phyloP scores from a whole-genome alignment of 1,140 invertebrate species.

The Conus ventricosus region DNA sequence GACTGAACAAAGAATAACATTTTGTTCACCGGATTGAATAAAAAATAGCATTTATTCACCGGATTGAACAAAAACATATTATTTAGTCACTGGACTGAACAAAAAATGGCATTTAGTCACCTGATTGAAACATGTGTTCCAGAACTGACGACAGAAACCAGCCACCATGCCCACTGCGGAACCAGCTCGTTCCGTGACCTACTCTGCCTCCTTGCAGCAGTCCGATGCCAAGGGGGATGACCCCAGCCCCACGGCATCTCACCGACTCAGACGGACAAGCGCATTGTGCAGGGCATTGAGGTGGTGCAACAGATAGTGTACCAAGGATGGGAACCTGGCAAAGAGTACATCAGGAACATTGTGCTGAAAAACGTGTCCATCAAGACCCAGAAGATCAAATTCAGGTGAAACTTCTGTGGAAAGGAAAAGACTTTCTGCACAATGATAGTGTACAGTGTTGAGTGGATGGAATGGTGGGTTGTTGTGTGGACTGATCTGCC shows the following conservation, averaged over 20 bases:
- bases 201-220: background rate
- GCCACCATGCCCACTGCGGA: constrained; percentile 45
- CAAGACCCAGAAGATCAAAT: constrained; percentile 72
- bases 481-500: too few species aligned
- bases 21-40: too few species aligned
- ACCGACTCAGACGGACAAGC: constrained; percentile 29
- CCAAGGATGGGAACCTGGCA: constrained; percentile 72
- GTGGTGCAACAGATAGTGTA: constrained; percentile 65
- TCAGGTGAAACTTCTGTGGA: constrained; percentile 61
- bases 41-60: too few species aligned
- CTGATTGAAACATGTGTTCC: background rate
- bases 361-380: constrained; percentile 72
- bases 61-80: too few species aligned
- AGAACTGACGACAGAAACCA: constrained; percentile 7
- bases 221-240: constrained; percentile 17
- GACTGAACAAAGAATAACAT: too few species aligned
- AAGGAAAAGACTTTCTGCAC: background rate
- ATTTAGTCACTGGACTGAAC: too few species aligned
- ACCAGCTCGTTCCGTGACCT: constrained; percentile 30
- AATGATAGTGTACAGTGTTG: background rate
- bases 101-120: too few species aligned
- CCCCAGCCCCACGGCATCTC: constrained; percentile 24
- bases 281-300: constrained; percentile 69
- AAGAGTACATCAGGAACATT: constrained; percentile 73
- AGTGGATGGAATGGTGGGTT: background rate